Base-by-base conservation (phyloP, 2,113 vertebrate genomes). In the Forbesichthys papilliferus region DNA sequence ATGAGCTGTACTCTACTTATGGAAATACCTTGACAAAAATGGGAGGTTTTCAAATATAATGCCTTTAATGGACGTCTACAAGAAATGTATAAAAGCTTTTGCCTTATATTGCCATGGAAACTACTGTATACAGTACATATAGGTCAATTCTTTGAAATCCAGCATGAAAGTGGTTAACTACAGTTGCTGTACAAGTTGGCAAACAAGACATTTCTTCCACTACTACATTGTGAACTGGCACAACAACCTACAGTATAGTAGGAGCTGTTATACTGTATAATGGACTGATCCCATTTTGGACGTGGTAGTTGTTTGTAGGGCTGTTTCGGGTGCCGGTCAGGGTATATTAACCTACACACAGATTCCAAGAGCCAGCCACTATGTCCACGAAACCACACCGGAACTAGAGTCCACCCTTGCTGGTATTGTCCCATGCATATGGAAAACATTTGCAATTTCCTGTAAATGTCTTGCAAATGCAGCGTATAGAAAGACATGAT, bases 331-430 rank as follows among this genome's bases (percentile, higher is more conserved):
- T 69, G 63, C 33, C 6, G 60, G 68, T 74, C 61, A 53, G 47
- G 71, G n/a, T 64, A 69, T 64, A 66, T 61, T 66, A 68, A 10
- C 75, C 63, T 66, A 80, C 75, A 88, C 79, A 68, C 69, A 52
- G 9, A 1, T 48, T 69, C 67, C 74, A 82, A 72, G 72, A 80
- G 68, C 74, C 75, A 74, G 59, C 61, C 74, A 74, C 78, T 68
- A 60, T 83, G 78, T 67, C 73, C 60, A 74, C 75, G 12, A 74
- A 77, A 85, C 82, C 81, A 11, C 80, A 78, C n/a, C 1, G 12
- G 59, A 69, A 48, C 0, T 1, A 61, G 66, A 46, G 72, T 63
- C 1, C 13, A 75, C 47, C 76, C 27, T 10, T 3, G 61, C 36
- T 42, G 36, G 36, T 63, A 78, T 82, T 84, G 84, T 87, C 67